Evolutionary conservation across 2,113 vertebrate species (phyloP).

Genomic region (Cottus gobio): DNA sequence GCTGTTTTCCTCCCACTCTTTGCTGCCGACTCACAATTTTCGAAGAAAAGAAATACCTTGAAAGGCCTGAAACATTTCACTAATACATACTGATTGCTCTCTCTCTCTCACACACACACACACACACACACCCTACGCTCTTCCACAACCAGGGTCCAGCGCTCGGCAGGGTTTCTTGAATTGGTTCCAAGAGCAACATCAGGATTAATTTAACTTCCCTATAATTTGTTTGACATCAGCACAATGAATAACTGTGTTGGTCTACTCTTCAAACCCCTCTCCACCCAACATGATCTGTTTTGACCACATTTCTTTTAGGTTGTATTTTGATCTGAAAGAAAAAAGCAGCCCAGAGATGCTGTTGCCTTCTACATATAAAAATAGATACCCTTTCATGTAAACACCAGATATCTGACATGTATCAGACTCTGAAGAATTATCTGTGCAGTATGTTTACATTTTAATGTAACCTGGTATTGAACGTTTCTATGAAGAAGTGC

Average conservation of each 20-base stretch:
- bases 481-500: background rate
- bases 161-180: slow-evolving; percentile 26
- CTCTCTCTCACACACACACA: background rate
- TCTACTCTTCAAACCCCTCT: slow-evolving; percentile 13
- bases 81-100: slow-evolving; percentile 31
- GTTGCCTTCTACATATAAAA: slow-evolving; percentile 2
- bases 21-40: slow-evolving; percentile 33
- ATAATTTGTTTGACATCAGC: slow-evolving; percentile 45
- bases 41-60: slow-evolving; percentile 35
- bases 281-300: background rate
- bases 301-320: background rate
- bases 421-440: slow-evolving; percentile 17
- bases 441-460: slow-evolving; percentile 21
- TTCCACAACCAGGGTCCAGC: slow-evolving; percentile 15
- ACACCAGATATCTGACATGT: slow-evolving; percentile 27
- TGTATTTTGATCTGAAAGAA: slow-evolving; percentile 11
- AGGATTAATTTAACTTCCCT: slow-evolving; percentile 29
- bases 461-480: background rate
- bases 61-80: slow-evolving; percentile 40
- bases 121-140: background rate
- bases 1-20: slow-evolving; percentile 31
- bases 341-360: slow-evolving; percentile 5
- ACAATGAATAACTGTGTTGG: slow-evolving; percentile 7
- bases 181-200: slow-evolving; percentile 35
- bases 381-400: background rate